Evolutionary conservation across 2,797 vertebrate genomes (phyloP), one percentile per base, ranked within the genome.

Genomic region (Pangasius larnaudii): DNA sequence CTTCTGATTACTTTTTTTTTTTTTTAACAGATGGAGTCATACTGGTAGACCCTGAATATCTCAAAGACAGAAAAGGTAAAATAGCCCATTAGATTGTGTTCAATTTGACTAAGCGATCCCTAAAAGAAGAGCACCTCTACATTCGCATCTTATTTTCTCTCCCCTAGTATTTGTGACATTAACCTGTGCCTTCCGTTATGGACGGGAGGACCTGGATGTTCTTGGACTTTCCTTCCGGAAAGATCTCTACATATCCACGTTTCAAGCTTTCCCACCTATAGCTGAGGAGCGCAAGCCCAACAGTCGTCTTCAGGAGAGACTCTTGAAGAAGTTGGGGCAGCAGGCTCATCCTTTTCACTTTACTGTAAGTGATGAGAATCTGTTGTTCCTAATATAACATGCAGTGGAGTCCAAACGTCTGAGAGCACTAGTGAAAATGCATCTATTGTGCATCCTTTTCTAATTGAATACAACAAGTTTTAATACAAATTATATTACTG

Each of bases 121-220:
- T 33, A 24, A 30, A 19, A 22, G 1, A 69, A 51, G 14, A 46
- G 39, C n/a, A 8, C 11, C n/a, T 42, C 49, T 72, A 9, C 65
- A 33, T n/a, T 63, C 51, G 30, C 33, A 87, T 84, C 56, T 83
- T 8, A 42, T 30, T 81, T 67, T 77, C 2, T 84, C n/a, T 63
- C 6, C n/a, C 24, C 30, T 88, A 99, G 98, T 99, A 77, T 99
- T 98, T 0, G 98, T 99, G 93, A 99, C 98, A 0, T 90, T 99
- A 94, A 99, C 98, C 69, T 99, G 98, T 86, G 98, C 98, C 16
- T 99, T 99, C 90, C 97, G 98, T 58, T 99, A 99, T 0, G 98
- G 98, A 85, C 98, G 98, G 0, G 98, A 99, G 93, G 98, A 99
- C 93, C 95, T 99, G 93, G 98, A 99, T 0, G 98, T 99, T 33